These are phyloP conservation scores for Mesorhabditis belari DNA, from an alignment of 2,888 invertebrate species.

Conservation along the genomic window DNA sequence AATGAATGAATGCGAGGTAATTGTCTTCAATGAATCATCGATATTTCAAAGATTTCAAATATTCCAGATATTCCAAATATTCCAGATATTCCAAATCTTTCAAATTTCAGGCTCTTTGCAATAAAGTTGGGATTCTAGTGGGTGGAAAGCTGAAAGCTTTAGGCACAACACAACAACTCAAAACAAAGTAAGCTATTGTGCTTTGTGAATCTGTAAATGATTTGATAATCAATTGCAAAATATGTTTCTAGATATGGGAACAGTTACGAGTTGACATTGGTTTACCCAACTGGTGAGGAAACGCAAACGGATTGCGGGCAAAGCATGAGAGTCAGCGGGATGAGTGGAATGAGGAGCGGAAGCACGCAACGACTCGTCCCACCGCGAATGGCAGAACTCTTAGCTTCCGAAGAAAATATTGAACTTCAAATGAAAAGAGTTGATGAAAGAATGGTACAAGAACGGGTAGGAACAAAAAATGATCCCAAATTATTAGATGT, in stretches of 20 bases:
- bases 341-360: too few species aligned
- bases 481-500: too few species aligned
- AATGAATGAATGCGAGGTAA: conserved; percentile 45
- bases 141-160: conserved; percentile 43
- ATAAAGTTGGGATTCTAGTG: conserved; percentile 46
- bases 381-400: too few species aligned
- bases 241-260: not conserved
- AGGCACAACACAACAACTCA: conserved; percentile 45
- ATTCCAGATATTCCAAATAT: not conserved
- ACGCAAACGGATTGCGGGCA: too few species aligned
- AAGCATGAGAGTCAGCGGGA: too few species aligned
- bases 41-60: not conserved
- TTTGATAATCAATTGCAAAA: not conserved
- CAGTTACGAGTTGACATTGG: too few species aligned
- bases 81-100: not conserved
- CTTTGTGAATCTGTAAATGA: not conserved
- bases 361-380: too few species aligned
- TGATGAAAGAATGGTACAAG: too few species aligned
- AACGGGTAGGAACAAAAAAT: too few species aligned
- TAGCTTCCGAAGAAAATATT: too few species aligned
- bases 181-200: conserved; percentile 33
- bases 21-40: not conserved
- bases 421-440: too few species aligned
- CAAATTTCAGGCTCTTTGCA: conserved; percentile 41
- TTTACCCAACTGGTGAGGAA: too few species aligned